Percentiles rank a stretch among this genome's conserved stretches.
These are phyloP conservation scores for Bagarius yarrelli DNA, from an alignment of 2,113 vertebrate genomes.

Conservation along the genomic window DNA sequence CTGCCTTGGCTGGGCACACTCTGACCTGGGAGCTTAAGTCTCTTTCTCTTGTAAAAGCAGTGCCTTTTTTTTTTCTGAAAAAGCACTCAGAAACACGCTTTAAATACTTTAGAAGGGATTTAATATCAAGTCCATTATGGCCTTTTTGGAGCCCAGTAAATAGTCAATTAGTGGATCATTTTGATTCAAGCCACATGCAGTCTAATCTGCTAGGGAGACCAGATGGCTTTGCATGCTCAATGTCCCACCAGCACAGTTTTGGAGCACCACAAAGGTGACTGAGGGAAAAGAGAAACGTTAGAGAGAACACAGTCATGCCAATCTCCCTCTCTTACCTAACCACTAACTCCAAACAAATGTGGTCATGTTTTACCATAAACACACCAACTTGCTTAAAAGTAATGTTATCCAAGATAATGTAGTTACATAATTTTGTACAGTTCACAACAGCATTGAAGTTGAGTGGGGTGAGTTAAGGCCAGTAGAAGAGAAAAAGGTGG, in stretches of 20 bases:
- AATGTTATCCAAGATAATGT: not conserved
- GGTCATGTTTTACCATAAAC: conserved; percentile 8
- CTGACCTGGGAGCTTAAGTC: conserved; percentile 83
- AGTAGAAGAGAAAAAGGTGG: conserved; percentile 13
- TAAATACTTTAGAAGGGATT: conserved; percentile 90
- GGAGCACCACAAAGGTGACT: conserved; percentile 32
- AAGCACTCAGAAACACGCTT: conserved; percentile 85
- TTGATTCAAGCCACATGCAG: conserved; percentile 97
- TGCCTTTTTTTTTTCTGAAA: conserved; percentile 70
- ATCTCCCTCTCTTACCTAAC: conserved; percentile 1
- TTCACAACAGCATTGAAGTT: not conserved
- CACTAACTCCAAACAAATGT: not conserved
- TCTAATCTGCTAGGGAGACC: conserved; percentile 52
- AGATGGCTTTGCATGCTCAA: conserved; percentile 37
- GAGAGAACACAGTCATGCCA: not conserved
- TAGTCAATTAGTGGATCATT: conserved; percentile 96
- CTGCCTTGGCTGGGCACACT: conserved; percentile 72
- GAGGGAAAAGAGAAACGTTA: not conserved
- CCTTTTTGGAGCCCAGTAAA: conserved; percentile 92
- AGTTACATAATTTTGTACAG: not conserved
- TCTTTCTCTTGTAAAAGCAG: conserved; percentile 91
- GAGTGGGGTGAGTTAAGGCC: not conserved
- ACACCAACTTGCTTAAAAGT: not conserved
- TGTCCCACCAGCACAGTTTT: conserved; percentile 24
- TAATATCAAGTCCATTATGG: conserved; percentile 99